A percentile compares a stretch with the other conserved stretches of the same genome.
These are phyloP conservation scores for Notamacropus eugenii DNA, from an alignment of 2,797 vertebrate genomes.

Conservation along the genomic window DNA sequence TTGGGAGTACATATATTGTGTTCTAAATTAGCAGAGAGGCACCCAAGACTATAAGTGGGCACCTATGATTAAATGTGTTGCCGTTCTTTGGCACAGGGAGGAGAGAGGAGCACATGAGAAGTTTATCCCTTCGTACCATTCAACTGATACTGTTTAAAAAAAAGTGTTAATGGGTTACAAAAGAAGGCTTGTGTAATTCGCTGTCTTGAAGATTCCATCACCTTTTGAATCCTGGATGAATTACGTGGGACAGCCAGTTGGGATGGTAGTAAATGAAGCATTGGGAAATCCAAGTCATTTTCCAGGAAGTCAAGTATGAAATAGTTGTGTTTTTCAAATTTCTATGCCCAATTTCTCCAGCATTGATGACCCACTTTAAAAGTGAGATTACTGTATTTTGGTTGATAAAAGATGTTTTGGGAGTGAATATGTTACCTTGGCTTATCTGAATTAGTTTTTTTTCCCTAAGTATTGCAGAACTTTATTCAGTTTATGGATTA, in stretches of 20 bases:
- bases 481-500: slow-evolving; percentile 40
- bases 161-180: not conserved
- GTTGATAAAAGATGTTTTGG: slow-evolving; percentile 35
- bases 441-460: slow-evolving; percentile 67
- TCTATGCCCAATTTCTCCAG: not conserved
- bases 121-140: slow-evolving; percentile 7
- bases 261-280: not conserved
- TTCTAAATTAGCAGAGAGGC: slow-evolving; percentile 58
- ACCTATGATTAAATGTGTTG: not conserved
- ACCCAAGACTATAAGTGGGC: slow-evolving; percentile 3
- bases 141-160: not conserved
- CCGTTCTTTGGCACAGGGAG: slow-evolving; percentile 28
- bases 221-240: slow-evolving; percentile 18
- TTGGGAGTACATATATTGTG: slow-evolving; percentile 34
- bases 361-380: slow-evolving; percentile 47
- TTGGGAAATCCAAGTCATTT: not conserved
- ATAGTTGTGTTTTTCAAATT: not conserved
- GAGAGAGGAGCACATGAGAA: slow-evolving; percentile 46
- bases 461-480: slow-evolving; percentile 61
- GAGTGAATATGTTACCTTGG: slow-evolving; percentile 63
- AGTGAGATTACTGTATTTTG: not conserved
- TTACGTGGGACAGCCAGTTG: slow-evolving; percentile 40
- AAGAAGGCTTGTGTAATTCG: not conserved
- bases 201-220: not conserved
- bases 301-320: not conserved